Evolutionary conservation across 92 coral and sea anemone genomes (phyloP).

Genomic region (Zoanthus sociatus): DNA sequence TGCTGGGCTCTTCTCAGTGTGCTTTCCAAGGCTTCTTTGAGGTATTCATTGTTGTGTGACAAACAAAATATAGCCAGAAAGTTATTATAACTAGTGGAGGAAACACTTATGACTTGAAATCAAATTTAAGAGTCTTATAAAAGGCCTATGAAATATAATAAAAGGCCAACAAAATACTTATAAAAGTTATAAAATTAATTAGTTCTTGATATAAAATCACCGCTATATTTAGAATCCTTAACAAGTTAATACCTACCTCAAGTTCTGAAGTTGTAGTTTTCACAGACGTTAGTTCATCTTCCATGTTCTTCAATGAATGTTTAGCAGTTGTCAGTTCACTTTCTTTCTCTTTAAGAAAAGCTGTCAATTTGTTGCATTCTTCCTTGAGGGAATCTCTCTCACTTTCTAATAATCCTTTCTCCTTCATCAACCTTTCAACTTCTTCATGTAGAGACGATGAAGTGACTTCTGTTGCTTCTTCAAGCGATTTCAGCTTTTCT

Average conservation of each 20-base stretch:
- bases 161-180: too few species aligned
- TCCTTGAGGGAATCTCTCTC: constrained; percentile 7
- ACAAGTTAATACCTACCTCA: constrained; percentile 23
- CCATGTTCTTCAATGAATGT: neutral
- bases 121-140: neutral
- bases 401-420: neutral
- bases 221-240: too few species aligned
- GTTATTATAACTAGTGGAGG: too few species aligned
- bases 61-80: too few species aligned
- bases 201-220: neutral
- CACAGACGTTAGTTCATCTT: neutral
- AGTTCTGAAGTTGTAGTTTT: constrained; percentile 16
- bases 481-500: neutral
- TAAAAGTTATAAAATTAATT: too few species aligned
- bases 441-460: constrained; percentile 9
- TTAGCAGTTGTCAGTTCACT: neutral
- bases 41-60: too few species aligned
- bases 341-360: neutral
- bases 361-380: neutral
- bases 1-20: too few species aligned
- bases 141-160: too few species aligned
- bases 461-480: neutral
- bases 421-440: neutral
- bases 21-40: too few species aligned
- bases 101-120: too few species aligned